Evolutionary conservation across 2,797 vertebrate genomes (phyloP), one percentile per base, ranked within the genome.

Genomic region (Heliangelus exortis): DNA sequence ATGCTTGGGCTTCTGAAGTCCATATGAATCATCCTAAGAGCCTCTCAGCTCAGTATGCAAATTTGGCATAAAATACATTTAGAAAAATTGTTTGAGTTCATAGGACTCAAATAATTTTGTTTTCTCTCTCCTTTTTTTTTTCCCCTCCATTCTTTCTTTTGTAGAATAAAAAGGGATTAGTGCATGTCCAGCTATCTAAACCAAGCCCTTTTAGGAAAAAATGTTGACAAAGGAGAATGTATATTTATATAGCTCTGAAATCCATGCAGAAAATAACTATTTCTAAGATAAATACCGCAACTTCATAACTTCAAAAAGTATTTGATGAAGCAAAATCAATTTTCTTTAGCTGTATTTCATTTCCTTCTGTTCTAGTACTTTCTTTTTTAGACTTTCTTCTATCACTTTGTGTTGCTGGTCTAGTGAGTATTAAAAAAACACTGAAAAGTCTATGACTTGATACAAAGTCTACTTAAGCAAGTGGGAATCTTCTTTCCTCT

Each of bases 311-410:
- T 89, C 91, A 96, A 90, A 93, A 92, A 75, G 72, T 63, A 89
- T 84, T 85, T 86, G 94, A 93, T 74, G 80, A 93, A 91, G 92
- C 83, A 89, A 92, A 96, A 96, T 96, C 93, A 97, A 95, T 96
- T 95, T 95, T 87, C 87, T 89, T 95, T 95, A 92, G 93, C 89
- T 3, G 41, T 31, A 90, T 92, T 94, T 92, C 85, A 92, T 91
- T 95, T 90, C 87, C 92, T 61, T 94, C 71, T 87, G 51, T 91
- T 92, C 74, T 90, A 86, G 84, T 79, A 77, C 73, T 89, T 87
- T 72, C 69, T 63, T 69, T 84, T 80, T 80, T 33, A 72, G 67
- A 71, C 61, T 69, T 89, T 58, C 45, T 90, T 94, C 91, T 41
- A 61, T 77, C 12, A 41, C 43, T 96, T 78, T 0, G 1, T 77